Percentiles rank a stretch among this genome's conserved stretches.
These are phyloP conservation scores for Hyalella azteca DNA, from an alignment of 2,888 invertebrate species.

Conservation along the genomic window DNA sequence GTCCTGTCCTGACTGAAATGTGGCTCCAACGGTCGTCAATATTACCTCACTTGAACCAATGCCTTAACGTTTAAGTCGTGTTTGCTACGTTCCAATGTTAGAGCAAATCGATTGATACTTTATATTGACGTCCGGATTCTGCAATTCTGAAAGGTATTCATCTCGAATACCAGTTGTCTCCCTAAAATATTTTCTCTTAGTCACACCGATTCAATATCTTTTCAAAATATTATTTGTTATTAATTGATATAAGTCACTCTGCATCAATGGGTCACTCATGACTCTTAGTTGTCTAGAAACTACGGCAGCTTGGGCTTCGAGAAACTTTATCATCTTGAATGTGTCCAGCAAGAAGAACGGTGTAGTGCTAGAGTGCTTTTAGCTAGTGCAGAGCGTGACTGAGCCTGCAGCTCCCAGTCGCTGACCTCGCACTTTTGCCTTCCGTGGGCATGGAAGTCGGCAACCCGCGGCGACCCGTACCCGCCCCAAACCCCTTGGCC, in stretches of 20 bases:
- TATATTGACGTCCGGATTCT: background rate
- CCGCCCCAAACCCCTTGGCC: no score
- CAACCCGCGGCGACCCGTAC: no score
- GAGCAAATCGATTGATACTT: background rate
- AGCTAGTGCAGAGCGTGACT: background rate
- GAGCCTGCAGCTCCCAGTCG: background rate
- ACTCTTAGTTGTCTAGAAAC: no score
- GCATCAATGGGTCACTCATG: no score
- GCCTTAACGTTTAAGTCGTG: background rate
- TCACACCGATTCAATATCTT: background rate
- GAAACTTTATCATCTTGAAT: background rate
- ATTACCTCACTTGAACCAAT: background rate
- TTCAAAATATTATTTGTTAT: background rate
- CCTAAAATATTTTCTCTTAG: background rate
- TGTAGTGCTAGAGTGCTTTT: no score
- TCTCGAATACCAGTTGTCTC: background rate
- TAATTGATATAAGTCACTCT: background rate
- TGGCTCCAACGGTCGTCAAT: background rate
- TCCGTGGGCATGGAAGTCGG: no score
- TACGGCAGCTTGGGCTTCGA: background rate
- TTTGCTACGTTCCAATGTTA: background rate
- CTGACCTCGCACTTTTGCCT: background rate
- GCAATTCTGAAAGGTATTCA: background rate
- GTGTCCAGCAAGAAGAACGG: background rate
- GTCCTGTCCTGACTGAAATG: constrained; percentile 11